Evolutionary conservation across 2,113 vertebrate species (phyloP), one percentile per base, ranked within the genome.

Genomic region (Scolopax mira): DNA sequence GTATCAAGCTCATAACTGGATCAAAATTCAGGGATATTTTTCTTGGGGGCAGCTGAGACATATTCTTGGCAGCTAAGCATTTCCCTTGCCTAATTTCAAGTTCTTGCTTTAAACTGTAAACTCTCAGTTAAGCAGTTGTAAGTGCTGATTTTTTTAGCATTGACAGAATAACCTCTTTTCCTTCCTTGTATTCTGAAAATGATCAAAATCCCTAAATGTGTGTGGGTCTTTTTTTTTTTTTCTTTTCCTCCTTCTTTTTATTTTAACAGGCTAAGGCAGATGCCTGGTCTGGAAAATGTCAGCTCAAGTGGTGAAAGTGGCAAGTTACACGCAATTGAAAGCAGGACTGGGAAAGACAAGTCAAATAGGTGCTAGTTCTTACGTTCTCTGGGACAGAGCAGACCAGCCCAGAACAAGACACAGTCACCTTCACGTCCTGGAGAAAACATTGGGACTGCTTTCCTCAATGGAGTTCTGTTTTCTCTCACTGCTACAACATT

Each of bases 1-100:
- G 33, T 74, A 84, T 92, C 7, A 0, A 86, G 69, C 77, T 96
- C 70, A 71, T 90, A 93, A 94, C 72, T 87, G 54, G 79, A 95
- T 89, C 83, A 92, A 90, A 96, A 93, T 84, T 92, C 81, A 95
- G 33, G 31, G 39, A 81, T 92, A 79, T 93, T 96, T 95, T 94
- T 94, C 92, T 88, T 74, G 52, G 61, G 88, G 90, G 92, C 60
- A 89, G 61, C 57, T 67, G 62, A 92, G 90, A 85, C 64, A 67
- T 93, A 71, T 94, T 94, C 85, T 95, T 95, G 96, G 90, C 88
- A 96, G 69, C 72, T 52, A 80, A 48, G 39, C 22, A 23, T 65
- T 95, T 95, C 55, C 84, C 75, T 93, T 94, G 90, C 69, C 73
- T 90, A 79, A 94, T 93, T 92, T 96, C 60, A 88, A 81, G 24